Base-by-base conservation (phyloP, 2,113 vertebrate genomes). In the Lagenorhynchus albirostris region DNA sequence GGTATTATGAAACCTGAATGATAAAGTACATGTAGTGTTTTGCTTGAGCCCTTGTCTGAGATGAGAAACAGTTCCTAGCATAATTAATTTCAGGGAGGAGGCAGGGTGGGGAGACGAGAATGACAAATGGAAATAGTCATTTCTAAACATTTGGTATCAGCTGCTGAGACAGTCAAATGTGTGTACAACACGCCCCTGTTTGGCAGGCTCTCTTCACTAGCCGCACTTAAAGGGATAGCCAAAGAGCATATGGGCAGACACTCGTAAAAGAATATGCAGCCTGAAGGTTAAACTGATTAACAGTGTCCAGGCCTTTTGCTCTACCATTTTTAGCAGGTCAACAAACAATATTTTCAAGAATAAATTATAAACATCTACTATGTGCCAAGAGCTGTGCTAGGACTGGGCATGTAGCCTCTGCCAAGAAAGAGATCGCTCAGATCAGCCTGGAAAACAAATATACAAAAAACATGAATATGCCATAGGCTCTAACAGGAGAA, bases 81-180 rank as follows among this genome's bases (percentile, higher is more conserved):
- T 87, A 94, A 93, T 70, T 92, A 80, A 95, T 92, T 92, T 96
- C 38, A 96, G 90, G 84, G 88, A 92, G 53, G 94, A 93, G 21
- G 53, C 36, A 86, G 74, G 50, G 50, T 74, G 1, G 26, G 50
- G 47, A 62, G 15, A 36, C 62, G 18, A 83, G 76, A 62, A 94
- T 88, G 85, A 85, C 94, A 97, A 89, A 91, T 92, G 79, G 79
- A 89, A 80, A 96, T 3, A 93, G 94, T 88, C 70, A 95, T 79
- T 96, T 94, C 83, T 47, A 68, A 92, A 95, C 89, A 98, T 92
- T 63, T 97, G 85, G 7, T 91, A 79, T 88, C 93, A 96, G 94
- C 89, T 97, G 87, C 55, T 90, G 50, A 95, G 60, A 93, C 33
- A 93, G 65, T 87, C 87, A 90, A 91, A 91, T 71, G 71, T 91